These are phyloP conservation scores for Thamnophis sirtalis DNA, from an alignment of 2,113 vertebrate species.

Conservation along the genomic window DNA sequence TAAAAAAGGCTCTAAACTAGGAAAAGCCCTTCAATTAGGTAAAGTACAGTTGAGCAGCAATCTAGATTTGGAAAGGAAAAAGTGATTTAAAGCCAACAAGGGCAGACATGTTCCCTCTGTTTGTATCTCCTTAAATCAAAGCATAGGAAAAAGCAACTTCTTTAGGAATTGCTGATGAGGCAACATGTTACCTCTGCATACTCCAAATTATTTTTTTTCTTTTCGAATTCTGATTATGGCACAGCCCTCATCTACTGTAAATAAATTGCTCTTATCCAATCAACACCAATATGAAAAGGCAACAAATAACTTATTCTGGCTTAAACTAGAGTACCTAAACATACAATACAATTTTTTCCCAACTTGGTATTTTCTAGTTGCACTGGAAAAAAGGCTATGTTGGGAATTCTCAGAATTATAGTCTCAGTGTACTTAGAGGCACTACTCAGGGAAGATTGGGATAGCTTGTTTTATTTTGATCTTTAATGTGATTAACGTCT, in stretches of 20 bases:
- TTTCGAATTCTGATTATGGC: not conserved
- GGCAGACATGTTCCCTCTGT: not conserved
- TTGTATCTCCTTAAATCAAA: not conserved
- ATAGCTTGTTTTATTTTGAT: not conserved
- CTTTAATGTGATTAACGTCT: not conserved
- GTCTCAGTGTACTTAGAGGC: not conserved
- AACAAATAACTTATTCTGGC: not conserved
- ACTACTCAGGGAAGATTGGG: not conserved
- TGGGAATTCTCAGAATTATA: not conserved
- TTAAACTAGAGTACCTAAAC: not conserved
- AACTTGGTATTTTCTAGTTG: not conserved
- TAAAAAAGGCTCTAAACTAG: slow-evolving; percentile 44
- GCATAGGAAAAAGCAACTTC: not conserved
- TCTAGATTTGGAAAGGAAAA: not conserved
- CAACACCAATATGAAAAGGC: slow-evolving; percentile 12
- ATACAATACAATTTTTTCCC: not conserved
- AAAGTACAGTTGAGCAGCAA: slow-evolving; percentile 5
- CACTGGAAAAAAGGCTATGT: not conserved
- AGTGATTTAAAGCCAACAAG: not conserved
- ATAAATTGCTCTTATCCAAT: slow-evolving; percentile 35
- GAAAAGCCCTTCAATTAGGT: slow-evolving; percentile 40
- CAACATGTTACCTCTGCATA: not conserved
- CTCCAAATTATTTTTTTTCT: not conserved
- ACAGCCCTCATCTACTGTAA: not conserved
- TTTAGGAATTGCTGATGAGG: not conserved